Conservation (phyloP, 2,797 vertebrate species). For the Cossypha heuglini region DNA sequence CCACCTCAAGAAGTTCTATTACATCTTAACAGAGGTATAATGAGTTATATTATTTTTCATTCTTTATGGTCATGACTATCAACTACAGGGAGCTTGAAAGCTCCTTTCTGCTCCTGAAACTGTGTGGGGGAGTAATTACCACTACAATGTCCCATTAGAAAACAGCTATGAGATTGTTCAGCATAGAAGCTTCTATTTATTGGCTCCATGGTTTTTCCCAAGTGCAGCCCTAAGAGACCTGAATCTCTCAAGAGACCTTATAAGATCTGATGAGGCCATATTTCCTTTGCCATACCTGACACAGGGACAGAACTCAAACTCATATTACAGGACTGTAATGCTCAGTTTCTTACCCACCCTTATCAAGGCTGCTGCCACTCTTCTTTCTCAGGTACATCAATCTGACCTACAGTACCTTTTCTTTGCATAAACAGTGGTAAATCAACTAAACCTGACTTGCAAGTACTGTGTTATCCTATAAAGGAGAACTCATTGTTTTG, state of each 20-base stretch:
- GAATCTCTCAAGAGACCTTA: background rate
- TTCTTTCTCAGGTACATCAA: background rate
- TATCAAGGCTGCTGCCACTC: background rate
- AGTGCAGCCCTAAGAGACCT: background rate
- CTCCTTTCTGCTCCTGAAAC: background rate
- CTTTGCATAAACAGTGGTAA: background rate
- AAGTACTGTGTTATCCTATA: background rate
- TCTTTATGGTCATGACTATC: background rate
- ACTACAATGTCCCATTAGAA: background rate
- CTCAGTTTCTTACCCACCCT: background rate
- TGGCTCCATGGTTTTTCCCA: background rate
- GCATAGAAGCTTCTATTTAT: too few relatives aligned
- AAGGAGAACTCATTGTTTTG: background rate
- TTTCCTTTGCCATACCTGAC: background rate
- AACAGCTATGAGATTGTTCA: background rate
- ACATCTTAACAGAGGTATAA: background rate
- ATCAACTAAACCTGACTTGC: background rate
- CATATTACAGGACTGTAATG: background rate
- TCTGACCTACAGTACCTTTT: background rate
- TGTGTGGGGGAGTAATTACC: background rate
- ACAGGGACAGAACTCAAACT: background rate
- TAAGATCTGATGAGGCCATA: background rate
- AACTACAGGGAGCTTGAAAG: background rate
- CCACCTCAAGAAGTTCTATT: background rate
- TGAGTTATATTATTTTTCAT: background rate